Percentiles rank a stretch among this genome's conserved stretches.
phyloP scores from a whole-genome alignment of 2,113 vertebrate species.

The Dasypus novemcinctus region DNA sequence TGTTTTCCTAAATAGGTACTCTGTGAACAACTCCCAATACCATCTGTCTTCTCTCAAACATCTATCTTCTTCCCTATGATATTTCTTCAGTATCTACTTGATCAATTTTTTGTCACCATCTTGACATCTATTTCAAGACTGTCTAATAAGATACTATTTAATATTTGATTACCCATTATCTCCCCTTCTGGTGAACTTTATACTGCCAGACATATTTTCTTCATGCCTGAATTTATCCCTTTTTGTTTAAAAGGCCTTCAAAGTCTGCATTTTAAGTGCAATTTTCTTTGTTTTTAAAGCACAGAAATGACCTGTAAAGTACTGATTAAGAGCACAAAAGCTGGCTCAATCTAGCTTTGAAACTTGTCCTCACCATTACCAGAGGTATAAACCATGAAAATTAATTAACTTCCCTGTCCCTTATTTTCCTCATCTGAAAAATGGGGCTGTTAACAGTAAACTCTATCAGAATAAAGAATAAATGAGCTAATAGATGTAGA shows the following conservation, averaged over 20 bases:
- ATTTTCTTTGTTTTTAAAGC: not conserved
- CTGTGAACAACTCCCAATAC: not conserved
- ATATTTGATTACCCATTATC: not conserved
- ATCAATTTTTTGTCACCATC: not conserved
- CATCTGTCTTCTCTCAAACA: not conserved
- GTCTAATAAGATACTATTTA: not conserved
- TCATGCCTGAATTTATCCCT: not conserved
- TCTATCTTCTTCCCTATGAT: not conserved
- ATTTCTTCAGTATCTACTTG: not conserved
- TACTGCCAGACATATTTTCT: not conserved
- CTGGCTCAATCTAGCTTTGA: not conserved
- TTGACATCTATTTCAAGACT: not conserved
- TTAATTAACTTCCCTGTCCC: not conserved
- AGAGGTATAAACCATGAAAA: not conserved
- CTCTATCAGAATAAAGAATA: not conserved
- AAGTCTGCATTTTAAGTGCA: not conserved
- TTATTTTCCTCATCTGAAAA: not conserved
- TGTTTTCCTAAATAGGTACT: not conserved
- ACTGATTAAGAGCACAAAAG: not conserved
- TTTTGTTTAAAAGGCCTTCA: not conserved
- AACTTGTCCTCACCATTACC: not conserved
- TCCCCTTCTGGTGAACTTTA: not conserved
- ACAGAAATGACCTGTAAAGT: not conserved
- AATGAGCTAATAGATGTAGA: not conserved
- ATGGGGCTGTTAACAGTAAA: not conserved